A percentile compares a stretch with the other conserved stretches of the same genome.
Conservation (phyloP, 2,113 vertebrate species). For the Trachemys scripta region DNA sequence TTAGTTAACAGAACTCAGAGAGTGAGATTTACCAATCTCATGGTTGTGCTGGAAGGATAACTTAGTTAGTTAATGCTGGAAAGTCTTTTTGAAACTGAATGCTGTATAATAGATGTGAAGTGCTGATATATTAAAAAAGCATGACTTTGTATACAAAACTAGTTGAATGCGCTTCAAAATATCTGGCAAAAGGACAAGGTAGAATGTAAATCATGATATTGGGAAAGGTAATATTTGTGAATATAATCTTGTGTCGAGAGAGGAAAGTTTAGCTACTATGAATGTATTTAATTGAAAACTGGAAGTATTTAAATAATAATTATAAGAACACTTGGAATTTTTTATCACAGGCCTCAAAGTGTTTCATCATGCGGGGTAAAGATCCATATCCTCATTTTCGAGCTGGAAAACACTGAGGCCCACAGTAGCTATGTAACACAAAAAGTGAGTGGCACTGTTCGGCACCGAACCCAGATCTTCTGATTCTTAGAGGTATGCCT, state of each 20-base stretch:
- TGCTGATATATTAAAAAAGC: neutral
- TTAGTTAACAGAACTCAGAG: neutral
- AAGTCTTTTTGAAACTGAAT: neutral
- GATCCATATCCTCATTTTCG: neutral
- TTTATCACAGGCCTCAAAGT: neutral
- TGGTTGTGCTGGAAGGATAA: neutral
- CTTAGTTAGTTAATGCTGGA: neutral
- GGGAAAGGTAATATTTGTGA: neutral
- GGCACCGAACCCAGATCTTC: neutral
- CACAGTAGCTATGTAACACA: neutral
- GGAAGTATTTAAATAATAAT: neutral
- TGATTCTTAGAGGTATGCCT: neutral
- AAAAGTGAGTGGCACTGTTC: rapidly evolving
- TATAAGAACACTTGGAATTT: neutral
- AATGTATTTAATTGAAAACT: rapidly evolving
- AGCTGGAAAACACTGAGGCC: neutral
- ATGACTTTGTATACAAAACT: neutral
- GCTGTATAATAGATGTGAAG: neutral
- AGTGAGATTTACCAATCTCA: neutral
- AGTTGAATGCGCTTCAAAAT: neutral
- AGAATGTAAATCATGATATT: neutral
- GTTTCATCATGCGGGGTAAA: neutral
- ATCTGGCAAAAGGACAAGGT: neutral
- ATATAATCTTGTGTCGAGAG: neutral
- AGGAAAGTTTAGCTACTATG: neutral